Base-by-base conservation (phyloP, 2,113 vertebrate genomes). In the Plecturocebus donacophilus region DNA sequence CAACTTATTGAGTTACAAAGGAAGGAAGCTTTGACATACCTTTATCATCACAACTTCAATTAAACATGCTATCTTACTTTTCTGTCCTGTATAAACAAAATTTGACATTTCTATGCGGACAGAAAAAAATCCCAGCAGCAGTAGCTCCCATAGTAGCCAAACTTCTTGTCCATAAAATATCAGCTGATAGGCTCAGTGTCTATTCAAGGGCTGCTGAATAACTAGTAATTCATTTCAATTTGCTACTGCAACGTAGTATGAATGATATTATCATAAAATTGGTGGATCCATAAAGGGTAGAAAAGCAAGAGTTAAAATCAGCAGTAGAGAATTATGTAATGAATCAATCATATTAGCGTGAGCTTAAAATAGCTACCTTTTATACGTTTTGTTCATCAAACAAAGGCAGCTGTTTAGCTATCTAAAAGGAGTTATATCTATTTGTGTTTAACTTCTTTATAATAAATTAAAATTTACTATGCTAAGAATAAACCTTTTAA, bases 341-440 rank as follows among this genome's bases (percentile, higher is more conserved):
- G 64, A 87, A 85, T 56, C 70, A 95, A 76, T 64, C 56, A 64
- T 71, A 75, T 88, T 94, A 91, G 30, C 49, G 58, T 25, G 49
- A 91, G 70, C 58, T 90, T 96, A 92, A 96, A 93, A 96, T 90
- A 97, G 56, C 49, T 79, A 27, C 25, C 40, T 81, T 95, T 87
- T 81, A 52, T 87, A 56, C 25, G 49, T 87, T 96, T 94, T 96
- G 58, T 95, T 81, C 40, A n/a, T 61, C 54, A 52, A 68, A 95
- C 68, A 97, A 90, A 93, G 95, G 79, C 30, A 35, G n/a, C 56
- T 52, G 12, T 80, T 95, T 80, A 95, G 70, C 1, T 84, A 16
- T 19, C 9, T 70, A 68, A 81, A 80, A 21, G 54, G 49, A 88
- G 42, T 77, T 80, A 16, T 38, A 87, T 61, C 9, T 20, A 66